phyloP scores from a whole-genome alignment of 2,113 vertebrate species.

The Rhegmatorhina hoffmannsi region DNA sequence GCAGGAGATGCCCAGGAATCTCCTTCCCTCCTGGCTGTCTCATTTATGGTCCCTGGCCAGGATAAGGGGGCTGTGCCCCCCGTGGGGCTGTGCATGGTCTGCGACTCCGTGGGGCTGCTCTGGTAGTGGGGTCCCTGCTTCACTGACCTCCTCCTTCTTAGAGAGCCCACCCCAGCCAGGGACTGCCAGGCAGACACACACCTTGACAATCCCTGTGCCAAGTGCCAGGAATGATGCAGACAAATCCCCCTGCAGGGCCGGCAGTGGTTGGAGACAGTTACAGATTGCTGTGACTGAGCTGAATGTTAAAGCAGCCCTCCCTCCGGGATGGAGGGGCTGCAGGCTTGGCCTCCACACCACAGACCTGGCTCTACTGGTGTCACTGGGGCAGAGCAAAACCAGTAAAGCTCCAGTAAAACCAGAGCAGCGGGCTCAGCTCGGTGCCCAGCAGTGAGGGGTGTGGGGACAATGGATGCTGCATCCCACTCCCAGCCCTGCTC shows the following conservation, averaged over 20 bases:
- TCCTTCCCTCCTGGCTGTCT: not conserved
- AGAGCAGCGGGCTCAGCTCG: fast-evolving
- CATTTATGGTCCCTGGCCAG: not conserved
- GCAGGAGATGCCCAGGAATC: not conserved
- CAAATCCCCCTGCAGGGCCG: not conserved
- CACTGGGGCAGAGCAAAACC: not conserved
- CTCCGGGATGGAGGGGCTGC: fast-evolving
- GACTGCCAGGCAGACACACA: fast-evolving
- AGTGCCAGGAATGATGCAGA: not conserved
- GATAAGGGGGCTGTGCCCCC: not conserved
- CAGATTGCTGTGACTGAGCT: not conserved
- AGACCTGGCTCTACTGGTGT: not conserved
- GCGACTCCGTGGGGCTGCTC: fast-evolving
- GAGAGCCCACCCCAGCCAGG: fast-evolving
- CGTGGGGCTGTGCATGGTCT: fast-evolving
- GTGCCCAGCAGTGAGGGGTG: not conserved
- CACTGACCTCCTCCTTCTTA: fast-evolving
- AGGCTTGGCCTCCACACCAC: fast-evolving
- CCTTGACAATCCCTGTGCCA: not conserved
- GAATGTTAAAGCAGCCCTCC: not conserved
- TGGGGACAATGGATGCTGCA: not conserved
- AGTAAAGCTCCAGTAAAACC: not conserved
- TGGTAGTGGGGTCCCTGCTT: not conserved
- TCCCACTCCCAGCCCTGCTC: fast-evolving
- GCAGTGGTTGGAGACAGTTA: not conserved